phyloP scores from a whole-genome alignment of 1,140 invertebrate species.

The Wasmannia auropunctata region DNA sequence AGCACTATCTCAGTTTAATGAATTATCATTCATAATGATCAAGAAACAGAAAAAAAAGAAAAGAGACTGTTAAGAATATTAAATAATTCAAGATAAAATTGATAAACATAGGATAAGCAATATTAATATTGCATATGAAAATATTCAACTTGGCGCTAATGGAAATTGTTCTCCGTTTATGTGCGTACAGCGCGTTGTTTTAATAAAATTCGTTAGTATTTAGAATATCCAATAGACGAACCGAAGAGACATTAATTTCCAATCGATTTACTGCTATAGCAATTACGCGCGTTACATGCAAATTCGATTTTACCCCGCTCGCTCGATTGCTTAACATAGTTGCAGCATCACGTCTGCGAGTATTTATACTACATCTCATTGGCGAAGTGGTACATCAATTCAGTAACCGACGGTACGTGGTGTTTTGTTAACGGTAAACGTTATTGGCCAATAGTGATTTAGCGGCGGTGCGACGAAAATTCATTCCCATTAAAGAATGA shows the following conservation, averaged over 20 bases:
- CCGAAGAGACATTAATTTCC: constrained; percentile 50
- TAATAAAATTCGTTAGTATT: constrained; percentile 8
- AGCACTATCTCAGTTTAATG: neutral
- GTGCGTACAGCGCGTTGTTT: neutral
- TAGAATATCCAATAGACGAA: constrained; percentile 23
- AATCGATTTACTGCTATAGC: constrained; percentile 63
- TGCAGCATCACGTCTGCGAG: constrained; percentile 64
- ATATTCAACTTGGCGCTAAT: neutral
- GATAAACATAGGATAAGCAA: neutral
- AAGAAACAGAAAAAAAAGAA: neutral
- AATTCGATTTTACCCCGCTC: constrained; percentile 53
- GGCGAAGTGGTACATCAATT: constrained; percentile 70
- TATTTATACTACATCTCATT: constrained; percentile 69
- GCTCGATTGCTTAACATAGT: constrained; percentile 58
- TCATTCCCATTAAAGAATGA: constrained; percentile 68
- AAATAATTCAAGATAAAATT: neutral
- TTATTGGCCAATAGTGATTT: constrained; percentile 69
- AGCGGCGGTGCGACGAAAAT: constrained; percentile 55
- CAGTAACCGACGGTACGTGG: constrained; percentile 50
- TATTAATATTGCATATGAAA: neutral
- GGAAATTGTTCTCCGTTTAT: neutral
- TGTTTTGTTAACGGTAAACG: constrained; percentile 69
- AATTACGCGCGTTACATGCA: constrained; percentile 27
- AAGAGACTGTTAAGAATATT: neutral
- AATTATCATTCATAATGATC: neutral